Base-by-base conservation (phyloP, 64 coral and sea anemone genomes). In the Montipora capricornis region DNA sequence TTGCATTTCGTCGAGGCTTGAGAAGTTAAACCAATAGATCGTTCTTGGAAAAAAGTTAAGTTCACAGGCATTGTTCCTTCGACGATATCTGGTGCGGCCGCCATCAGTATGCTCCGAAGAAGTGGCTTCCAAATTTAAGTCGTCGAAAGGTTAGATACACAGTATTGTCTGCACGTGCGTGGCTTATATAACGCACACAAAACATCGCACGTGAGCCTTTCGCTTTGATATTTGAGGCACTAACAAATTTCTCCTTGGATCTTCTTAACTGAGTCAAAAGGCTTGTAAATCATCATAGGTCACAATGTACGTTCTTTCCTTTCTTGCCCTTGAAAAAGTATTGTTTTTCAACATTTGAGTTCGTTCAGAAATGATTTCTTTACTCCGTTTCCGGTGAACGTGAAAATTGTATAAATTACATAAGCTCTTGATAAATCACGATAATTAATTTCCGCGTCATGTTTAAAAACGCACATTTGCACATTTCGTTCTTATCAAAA, bases 311-410 rank as follows among this genome's bases (percentile, higher is more conserved):
- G 3, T 14, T 16, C 60, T 14, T 64, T 12, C 13, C 10, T 57
- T 57, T 57, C 53, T 57, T 57, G 53, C 29, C 29, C 29, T 55
- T 10, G 2, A 55, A 64, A 64, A 11, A 15, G 3, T 16, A 0
- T 4, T 64, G 14, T 64, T 16, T 4, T 14, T 64, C 14, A 16
- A 64, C 3, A 14, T 12, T 12, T 64, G 11, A 14, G 60, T 14
- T 16, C 11, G 4, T 64, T 4, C 14, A 4, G 11, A 15, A 17
- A 44, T 17, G 58, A 2, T 44, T 16, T 67, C 12, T 58, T 15
- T 57, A 3, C 53, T 83, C 81, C 60, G 81, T 83, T 83, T 83
- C 81, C 81, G 57, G 81, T 83, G 0, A 67, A 24, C 81, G 81
- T 83, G 79, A 81, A 19, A 20, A 16, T 8, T 71, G 10, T 5